These are phyloP conservation scores for Falco novaeseelandiae DNA, from an alignment of 2,797 vertebrate genomes.

Conservation along the genomic window DNA sequence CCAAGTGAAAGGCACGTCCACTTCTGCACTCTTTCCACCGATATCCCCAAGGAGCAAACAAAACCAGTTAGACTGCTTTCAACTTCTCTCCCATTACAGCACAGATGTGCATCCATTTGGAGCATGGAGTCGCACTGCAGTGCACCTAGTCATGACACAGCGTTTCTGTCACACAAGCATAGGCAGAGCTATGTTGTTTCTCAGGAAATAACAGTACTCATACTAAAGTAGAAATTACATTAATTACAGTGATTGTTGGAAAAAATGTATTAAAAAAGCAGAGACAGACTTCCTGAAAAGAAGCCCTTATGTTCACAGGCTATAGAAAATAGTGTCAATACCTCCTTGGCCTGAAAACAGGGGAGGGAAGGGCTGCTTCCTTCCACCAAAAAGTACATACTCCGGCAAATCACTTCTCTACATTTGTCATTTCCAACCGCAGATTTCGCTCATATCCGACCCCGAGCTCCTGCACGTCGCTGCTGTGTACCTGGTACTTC, in stretches of 20 bases:
- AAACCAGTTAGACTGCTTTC: background rate
- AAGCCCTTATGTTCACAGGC: background rate
- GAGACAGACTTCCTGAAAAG: background rate
- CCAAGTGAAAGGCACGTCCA: background rate
- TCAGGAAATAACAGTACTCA: background rate
- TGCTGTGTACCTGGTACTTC: background rate
- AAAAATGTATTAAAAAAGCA: background rate
- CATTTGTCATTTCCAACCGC: background rate
- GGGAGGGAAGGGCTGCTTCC: background rate
- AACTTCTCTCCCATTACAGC: background rate
- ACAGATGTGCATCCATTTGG: fast-evolving
- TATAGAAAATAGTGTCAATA: background rate
- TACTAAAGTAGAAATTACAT: background rate
- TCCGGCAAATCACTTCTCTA: background rate
- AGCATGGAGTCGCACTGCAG: background rate
- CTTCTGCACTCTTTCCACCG: background rate
- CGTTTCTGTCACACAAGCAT: background rate
- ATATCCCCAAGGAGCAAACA: background rate
- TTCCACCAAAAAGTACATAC: background rate
- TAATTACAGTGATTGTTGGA: background rate
- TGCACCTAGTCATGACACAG: background rate
- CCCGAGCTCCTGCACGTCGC: fast-evolving
- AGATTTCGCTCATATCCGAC: background rate
- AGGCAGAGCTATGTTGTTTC: background rate
- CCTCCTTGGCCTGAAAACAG: background rate